Conservation (phyloP, 2,888 invertebrate species). For the Caenorhabditis wallacei region DNA sequence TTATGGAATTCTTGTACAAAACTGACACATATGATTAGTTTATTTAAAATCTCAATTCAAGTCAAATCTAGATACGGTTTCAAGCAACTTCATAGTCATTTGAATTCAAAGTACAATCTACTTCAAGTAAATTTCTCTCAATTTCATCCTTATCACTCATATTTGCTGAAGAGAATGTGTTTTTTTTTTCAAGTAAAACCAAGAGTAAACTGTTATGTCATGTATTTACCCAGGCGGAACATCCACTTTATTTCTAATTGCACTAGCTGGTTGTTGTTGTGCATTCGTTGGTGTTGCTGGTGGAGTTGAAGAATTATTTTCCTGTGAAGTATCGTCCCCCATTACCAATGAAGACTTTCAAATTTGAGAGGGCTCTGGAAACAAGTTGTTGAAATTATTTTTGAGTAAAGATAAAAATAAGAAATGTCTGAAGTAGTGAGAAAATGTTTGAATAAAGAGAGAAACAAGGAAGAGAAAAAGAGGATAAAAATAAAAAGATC, state of each 20-base stretch:
- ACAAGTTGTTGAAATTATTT: background rate
- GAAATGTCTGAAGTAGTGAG: background rate
- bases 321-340: constrained; percentile 56
- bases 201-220: constrained; percentile 12
- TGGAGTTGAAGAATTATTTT: constrained; percentile 25
- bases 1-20: no score
- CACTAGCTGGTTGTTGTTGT: constrained; percentile 52
- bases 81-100: no score
- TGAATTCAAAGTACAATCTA: background rate
- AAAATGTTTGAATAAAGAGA: background rate
- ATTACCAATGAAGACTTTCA: constrained; percentile 43
- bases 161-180: background rate
- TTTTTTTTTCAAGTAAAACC: constrained; percentile 30
- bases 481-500: constrained; percentile 14
- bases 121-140: background rate
- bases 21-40: no score
- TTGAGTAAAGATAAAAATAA: background rate
- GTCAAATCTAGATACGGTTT: no score
- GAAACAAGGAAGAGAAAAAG: constrained; percentile 23
- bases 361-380: constrained; percentile 62
- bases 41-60: no score
- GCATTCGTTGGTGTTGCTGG: constrained; percentile 12
- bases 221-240: constrained; percentile 58
- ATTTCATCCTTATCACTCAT: background rate
- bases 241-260: constrained; percentile 54